Percentiles rank a stretch among this genome's conserved stretches.
Evolutionary conservation across 2,797 vertebrate species (phyloP).

Genomic region (Salarias fasciatus): DNA sequence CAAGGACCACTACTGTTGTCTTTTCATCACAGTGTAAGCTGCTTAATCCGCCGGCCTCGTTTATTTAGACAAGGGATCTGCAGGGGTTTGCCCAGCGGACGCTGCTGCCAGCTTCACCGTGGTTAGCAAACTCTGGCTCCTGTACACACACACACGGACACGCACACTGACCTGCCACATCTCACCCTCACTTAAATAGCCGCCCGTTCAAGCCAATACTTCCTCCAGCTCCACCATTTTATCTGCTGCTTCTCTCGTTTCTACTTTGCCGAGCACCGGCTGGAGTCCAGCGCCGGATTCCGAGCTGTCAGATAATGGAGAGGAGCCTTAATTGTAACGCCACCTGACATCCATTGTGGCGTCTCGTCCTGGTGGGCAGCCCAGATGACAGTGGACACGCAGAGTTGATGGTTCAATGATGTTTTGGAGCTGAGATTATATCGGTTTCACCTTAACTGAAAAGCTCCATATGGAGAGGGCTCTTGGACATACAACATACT

Average conservation of each 20-base stretch:
- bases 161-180: conserved; percentile 10
- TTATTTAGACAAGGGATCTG: conserved; percentile 77
- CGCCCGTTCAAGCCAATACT: conserved; percentile 19
- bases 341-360: conserved; percentile 32
- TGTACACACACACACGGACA: conserved; percentile 8
- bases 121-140: conserved; percentile 48
- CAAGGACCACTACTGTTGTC: conserved; percentile 74
- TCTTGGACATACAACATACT: conserved; percentile 22
- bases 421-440: conserved; percentile 54
- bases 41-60: conserved; percentile 70
- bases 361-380: conserved; percentile 17
- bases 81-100: conserved; percentile 55
- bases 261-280: neutral
- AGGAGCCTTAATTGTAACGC: conserved; percentile 17
- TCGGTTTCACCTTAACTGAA: conserved; percentile 46
- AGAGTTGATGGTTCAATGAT: conserved; percentile 70
- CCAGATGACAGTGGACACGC: conserved; percentile 28
- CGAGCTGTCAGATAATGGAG: neutral
- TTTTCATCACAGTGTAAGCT: conserved; percentile 80
- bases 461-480: conserved; percentile 31
- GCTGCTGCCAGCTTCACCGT: conserved; percentile 55
- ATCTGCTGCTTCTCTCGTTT: neutral
- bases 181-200: conserved; percentile 24
- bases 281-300: neutral
- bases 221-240: conserved; percentile 16